Conservation (phyloP, 2,113 vertebrate species). For the Sphaerodactylus townsendi region DNA sequence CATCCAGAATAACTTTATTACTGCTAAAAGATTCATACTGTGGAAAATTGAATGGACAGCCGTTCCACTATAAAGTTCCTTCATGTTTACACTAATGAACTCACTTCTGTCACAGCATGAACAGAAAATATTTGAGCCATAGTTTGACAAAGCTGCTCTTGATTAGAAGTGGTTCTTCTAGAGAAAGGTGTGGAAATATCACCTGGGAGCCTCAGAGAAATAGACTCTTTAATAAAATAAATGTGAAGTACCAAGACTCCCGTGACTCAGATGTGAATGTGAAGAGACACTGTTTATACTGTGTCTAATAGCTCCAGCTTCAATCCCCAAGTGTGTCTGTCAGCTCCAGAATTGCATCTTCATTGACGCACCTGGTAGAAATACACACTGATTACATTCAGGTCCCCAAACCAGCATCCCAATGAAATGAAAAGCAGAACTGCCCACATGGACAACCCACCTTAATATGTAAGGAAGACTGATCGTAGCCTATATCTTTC, state of each 20-base stretch:
- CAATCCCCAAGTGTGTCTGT: not conserved
- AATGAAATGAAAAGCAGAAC: not conserved
- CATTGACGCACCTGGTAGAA: fast-evolving
- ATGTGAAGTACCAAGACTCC: not conserved
- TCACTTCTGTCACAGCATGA: fast-evolving
- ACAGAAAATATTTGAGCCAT: fast-evolving
- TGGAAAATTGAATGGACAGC: not conserved
- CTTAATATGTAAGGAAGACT: not conserved
- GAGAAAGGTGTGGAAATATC: not conserved
- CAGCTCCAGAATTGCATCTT: not conserved
- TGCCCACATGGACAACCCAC: not conserved
- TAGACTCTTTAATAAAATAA: not conserved
- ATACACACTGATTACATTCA: not conserved
- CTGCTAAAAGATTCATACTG: no score
- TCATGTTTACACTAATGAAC: fast-evolving
- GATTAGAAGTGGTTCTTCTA: not conserved
- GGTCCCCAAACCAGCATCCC: not conserved
- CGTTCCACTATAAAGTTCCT: fast-evolving
- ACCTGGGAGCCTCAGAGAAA: not conserved
- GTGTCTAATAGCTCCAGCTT: constrained; percentile 1
- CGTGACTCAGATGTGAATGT: not conserved
- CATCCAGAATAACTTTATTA: no score
- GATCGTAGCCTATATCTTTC: not conserved
- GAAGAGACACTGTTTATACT: not conserved
- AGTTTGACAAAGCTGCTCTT: not conserved